These are phyloP conservation scores for Coendou prehensilis DNA, from an alignment of 2,797 vertebrate genomes.

Conservation along the genomic window DNA sequence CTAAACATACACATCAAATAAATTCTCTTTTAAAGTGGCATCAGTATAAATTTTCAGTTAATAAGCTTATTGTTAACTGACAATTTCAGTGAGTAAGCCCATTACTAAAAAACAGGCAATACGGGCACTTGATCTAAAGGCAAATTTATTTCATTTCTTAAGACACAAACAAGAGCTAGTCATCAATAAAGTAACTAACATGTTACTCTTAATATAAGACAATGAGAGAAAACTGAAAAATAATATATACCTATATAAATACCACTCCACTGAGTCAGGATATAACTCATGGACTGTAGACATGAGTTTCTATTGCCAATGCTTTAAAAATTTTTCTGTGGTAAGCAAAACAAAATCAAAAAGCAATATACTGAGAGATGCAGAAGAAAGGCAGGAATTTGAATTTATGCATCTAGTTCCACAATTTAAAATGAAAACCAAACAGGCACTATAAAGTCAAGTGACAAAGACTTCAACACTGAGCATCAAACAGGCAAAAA, in stretches of 20 bases:
- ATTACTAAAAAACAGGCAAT: constrained; percentile 80
- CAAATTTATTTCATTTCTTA: constrained; percentile 75
- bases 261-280: constrained; percentile 67
- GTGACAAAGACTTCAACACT: not conserved
- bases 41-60: too few relatives aligned
- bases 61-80: not conserved
- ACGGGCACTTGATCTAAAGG: constrained; percentile 85
- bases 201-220: not conserved
- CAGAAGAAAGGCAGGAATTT: not conserved
- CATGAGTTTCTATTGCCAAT: constrained; percentile 42
- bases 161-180: not conserved
- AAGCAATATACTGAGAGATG: not conserved
- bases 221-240: constrained; percentile 13
- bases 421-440: not conserved
- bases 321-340: constrained; percentile 58
- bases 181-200: not conserved
- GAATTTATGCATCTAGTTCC: not conserved
- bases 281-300: constrained; percentile 40
- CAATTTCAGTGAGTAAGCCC: constrained; percentile 67
- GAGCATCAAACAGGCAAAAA: not conserved
- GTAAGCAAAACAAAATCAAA: constrained; percentile 48
- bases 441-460: not conserved
- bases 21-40: too few relatives aligned
- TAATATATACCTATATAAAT: constrained; percentile 65
- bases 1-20: constrained; percentile 57